phyloP scores from a whole-genome alignment of 1,140 invertebrate genomes.

The Ectropis grisescens region DNA sequence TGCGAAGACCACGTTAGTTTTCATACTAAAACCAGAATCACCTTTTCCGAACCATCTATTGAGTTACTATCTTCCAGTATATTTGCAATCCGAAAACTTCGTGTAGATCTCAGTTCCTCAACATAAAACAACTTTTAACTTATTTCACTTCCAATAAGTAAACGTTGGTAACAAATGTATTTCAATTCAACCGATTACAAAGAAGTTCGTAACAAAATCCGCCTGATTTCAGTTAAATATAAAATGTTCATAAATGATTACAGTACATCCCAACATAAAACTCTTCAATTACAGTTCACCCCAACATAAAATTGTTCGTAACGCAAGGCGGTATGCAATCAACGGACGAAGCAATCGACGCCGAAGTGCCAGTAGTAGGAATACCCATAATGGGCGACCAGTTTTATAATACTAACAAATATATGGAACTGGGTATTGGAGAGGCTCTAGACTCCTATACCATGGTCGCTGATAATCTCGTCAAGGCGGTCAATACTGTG shows the following conservation, averaged over 20 bases:
- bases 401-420: constrained; percentile 28
- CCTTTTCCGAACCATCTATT: no score
- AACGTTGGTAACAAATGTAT: constrained; percentile 20
- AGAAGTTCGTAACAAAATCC: no score
- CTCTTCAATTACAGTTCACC: constrained; percentile 70
- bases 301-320: no score
- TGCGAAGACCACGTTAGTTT: no score
- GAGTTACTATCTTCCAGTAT: no score
- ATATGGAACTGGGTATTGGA: constrained; percentile 19
- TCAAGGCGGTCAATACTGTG: constrained; percentile 13
- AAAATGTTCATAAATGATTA: constrained; percentile 9
- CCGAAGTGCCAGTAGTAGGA: constrained; percentile 69
- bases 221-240: no score
- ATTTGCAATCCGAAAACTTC: no score
- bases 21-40: no score
- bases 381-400: constrained; percentile 43
- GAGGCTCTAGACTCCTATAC: constrained; percentile 15
- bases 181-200: constrained; percentile 3
- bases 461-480: constrained; percentile 17
- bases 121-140: no score
- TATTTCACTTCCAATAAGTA: no score
- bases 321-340: no score
- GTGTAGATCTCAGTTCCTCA: no score
- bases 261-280: constrained; percentile 68
- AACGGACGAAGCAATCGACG: constrained; percentile 65